phyloP scores from a whole-genome alignment of 2,113 vertebrate genomes.

The Suncus etruscus region DNA sequence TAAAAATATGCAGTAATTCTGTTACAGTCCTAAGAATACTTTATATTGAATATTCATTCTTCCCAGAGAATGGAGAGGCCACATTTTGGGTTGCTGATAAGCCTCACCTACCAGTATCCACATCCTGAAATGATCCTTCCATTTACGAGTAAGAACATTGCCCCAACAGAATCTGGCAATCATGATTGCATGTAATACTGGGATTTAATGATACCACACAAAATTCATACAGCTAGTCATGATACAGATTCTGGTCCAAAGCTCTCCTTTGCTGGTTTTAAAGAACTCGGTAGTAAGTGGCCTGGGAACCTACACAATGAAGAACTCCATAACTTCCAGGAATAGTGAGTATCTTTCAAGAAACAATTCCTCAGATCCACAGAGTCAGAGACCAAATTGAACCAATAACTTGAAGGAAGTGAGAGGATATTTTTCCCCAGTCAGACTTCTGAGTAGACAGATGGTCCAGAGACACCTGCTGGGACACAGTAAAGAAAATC shows the following conservation, averaged over 20 bases:
- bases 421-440: background rate
- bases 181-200: too few relatives aligned
- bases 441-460: background rate
- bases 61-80: background rate
- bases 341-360: background rate
- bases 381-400: background rate
- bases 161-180: background rate
- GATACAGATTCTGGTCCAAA: accelerated
- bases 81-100: background rate
- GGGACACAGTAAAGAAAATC: background rate
- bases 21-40: background rate
- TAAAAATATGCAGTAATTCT: background rate
- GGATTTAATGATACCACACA: background rate
- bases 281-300: background rate
- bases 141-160: background rate
- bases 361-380: background rate
- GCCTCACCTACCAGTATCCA: background rate
- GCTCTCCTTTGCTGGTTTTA: background rate
- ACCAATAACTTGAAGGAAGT: background rate
- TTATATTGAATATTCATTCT: background rate
- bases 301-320: background rate
- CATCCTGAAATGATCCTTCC: background rate
- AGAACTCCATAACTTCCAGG: background rate
- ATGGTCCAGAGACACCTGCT: background rate
- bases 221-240: background rate